These are phyloP conservation scores for Apis florea DNA, from an alignment of 1,140 invertebrate species.

Conservation along the genomic window DNA sequence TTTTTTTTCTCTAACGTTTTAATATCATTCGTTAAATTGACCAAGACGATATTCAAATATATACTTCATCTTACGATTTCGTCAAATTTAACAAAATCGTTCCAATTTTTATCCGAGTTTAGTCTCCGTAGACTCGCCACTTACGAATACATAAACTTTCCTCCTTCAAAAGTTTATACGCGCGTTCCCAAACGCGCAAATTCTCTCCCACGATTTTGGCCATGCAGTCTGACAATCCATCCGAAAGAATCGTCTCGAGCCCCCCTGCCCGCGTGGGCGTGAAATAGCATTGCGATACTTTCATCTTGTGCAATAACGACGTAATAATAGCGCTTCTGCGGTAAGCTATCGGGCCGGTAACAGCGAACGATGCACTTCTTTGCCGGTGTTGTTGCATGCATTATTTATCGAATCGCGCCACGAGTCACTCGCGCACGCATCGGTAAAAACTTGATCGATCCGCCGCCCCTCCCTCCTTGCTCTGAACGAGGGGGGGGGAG, in stretches of 20 bases:
- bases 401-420: slow-evolving; percentile 20
- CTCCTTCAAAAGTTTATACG: too few species aligned
- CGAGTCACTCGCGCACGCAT: background rate
- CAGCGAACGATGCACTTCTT: slow-evolving; percentile 26
- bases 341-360: slow-evolving; percentile 35
- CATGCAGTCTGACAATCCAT: background rate
- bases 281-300: slow-evolving; percentile 22
- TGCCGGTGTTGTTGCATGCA: slow-evolving; percentile 14
- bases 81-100: too few species aligned
- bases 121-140: too few species aligned
- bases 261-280: background rate
- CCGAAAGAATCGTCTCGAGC: background rate
- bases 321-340: slow-evolving; percentile 42
- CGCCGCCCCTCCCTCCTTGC: background rate
- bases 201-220: background rate
- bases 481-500: too few species aligned
- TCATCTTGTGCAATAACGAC: slow-evolving; percentile 36
- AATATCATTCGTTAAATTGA: too few species aligned
- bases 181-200: too few species aligned
- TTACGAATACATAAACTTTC: too few species aligned
- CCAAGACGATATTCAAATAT: too few species aligned
- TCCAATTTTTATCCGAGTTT: too few species aligned
- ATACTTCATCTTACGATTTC: too few species aligned
- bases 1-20: too few species aligned
- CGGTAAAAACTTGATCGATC: slow-evolving; percentile 22